Conservation (phyloP, 2,113 vertebrate genomes). For the Nicator chloris region DNA sequence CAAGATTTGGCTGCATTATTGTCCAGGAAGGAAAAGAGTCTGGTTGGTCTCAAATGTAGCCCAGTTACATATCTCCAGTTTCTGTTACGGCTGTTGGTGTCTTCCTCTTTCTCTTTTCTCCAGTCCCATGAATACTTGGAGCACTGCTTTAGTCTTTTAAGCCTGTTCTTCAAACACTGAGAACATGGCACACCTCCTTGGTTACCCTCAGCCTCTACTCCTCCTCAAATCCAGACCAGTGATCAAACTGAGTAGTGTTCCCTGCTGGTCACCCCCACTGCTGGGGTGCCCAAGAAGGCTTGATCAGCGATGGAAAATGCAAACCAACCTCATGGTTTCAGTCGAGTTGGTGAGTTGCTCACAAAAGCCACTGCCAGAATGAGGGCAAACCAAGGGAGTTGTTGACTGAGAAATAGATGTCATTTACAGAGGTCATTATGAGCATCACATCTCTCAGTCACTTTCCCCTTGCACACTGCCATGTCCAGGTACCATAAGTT, state of each 20-base stretch:
- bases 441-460: conserved; percentile 36
- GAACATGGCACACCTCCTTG: conserved; percentile 56
- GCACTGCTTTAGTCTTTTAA: conserved; percentile 57
- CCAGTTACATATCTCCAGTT: conserved; percentile 83
- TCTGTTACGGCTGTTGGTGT: conserved; percentile 74
- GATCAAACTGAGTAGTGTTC: neutral
- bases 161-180: conserved; percentile 35
- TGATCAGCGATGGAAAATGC: neutral
- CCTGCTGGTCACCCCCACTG: neutral
- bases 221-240: conserved; percentile 53
- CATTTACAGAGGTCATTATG: conserved; percentile 55
- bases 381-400: neutral
- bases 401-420: conserved; percentile 17
- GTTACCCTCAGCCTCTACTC: conserved; percentile 49
- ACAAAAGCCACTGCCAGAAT: neutral
- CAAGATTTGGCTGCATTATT: conserved; percentile 75
- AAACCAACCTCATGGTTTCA: neutral
- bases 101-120: conserved; percentile 73
- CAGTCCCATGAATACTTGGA: conserved; percentile 62
- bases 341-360: neutral
- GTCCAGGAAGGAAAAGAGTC: conserved; percentile 73
- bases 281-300: neutral
- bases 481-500: neutral
- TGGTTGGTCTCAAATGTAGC: conserved; percentile 70
- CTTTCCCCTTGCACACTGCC: neutral